These are phyloP conservation scores for Parazoanthus atlanticus DNA, from an alignment of 92 coral and sea anemone genomes.

Conservation along the genomic window DNA sequence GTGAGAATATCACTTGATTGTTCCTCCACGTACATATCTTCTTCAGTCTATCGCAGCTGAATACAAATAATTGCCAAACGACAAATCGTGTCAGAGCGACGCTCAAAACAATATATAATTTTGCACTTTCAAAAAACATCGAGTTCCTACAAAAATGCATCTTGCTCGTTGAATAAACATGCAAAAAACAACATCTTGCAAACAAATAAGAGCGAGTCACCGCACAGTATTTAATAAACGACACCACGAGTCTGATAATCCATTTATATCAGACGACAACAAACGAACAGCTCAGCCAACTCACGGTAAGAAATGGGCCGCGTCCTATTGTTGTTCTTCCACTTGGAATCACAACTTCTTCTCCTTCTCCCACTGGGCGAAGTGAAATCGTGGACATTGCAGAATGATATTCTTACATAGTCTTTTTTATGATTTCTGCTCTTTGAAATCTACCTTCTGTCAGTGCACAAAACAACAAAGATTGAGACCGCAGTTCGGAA, in stretches of 20 bases:
- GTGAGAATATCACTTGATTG: no score
- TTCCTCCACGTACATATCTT: no score
- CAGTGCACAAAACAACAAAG: background rate
- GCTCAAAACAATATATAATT: no score
- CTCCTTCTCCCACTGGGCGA: conserved; percentile 16
- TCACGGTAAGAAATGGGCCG: conserved; percentile 37
- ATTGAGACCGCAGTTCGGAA: conserved; percentile 19
- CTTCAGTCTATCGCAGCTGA: no score
- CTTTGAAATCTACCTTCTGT: background rate
- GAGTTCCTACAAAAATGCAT: no score
- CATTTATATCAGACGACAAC: background rate
- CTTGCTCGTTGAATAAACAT: background rate
- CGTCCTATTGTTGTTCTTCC: conserved; percentile 34
- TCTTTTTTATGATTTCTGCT: background rate
- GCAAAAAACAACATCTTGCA: background rate
- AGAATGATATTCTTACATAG: background rate
- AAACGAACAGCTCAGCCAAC: background rate
- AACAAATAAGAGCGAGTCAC: background rate
- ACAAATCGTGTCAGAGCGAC: no score
- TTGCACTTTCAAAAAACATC: no score
- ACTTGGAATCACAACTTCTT: conserved; percentile 20
- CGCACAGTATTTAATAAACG: background rate
- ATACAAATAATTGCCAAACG: no score
- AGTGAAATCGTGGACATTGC: conserved; percentile 21
- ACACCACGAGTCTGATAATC: background rate